phyloP scores from a whole-genome alignment of 2,797 vertebrate species.

The Scleropages formosus region DNA sequence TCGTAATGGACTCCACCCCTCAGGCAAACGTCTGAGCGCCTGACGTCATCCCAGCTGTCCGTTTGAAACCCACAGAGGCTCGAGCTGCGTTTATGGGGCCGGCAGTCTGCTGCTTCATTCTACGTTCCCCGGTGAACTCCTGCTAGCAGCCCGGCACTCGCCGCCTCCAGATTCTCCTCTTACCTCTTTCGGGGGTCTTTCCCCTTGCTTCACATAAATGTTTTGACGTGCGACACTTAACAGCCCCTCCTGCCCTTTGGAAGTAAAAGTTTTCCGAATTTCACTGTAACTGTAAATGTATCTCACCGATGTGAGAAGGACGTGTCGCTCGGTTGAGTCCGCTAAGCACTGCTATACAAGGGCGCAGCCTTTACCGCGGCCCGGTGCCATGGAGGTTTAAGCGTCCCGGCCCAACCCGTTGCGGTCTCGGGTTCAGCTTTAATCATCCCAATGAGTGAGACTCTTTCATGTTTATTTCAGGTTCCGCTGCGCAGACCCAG shows the following conservation, averaged over 20 bases:
- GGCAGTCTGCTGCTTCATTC: constrained; percentile 31
- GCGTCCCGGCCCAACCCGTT: background rate
- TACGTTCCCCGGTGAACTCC: constrained; percentile 11
- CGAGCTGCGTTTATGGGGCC: constrained; percentile 18
- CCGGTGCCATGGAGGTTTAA: constrained; percentile 1
- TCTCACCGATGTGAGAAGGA: too few species aligned
- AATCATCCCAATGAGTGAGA: background rate
- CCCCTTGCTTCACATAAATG: constrained; percentile 26
- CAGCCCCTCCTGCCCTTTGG: too few species aligned
- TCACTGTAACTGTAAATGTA: too few species aligned
- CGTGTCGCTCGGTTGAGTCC: too few species aligned
- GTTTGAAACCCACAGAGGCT: constrained; percentile 22
- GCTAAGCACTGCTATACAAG: background rate
- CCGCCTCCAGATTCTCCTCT: too few species aligned
- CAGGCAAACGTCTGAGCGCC: constrained; percentile 32
- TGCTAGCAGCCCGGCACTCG: too few species aligned
- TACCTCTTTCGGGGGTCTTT: background rate
- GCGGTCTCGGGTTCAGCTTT: constrained; percentile 8
- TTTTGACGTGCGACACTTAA: too few species aligned
- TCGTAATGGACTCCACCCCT: constrained; percentile 32
- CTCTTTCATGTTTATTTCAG: constrained; percentile 30
- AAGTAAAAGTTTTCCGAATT: too few species aligned
- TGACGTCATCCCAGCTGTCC: constrained; percentile 32
- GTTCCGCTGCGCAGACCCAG: background rate
- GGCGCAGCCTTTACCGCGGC: background rate